Base-by-base conservation (phyloP, 2,888 invertebrate genomes). In the Archips xylosteana region DNA sequence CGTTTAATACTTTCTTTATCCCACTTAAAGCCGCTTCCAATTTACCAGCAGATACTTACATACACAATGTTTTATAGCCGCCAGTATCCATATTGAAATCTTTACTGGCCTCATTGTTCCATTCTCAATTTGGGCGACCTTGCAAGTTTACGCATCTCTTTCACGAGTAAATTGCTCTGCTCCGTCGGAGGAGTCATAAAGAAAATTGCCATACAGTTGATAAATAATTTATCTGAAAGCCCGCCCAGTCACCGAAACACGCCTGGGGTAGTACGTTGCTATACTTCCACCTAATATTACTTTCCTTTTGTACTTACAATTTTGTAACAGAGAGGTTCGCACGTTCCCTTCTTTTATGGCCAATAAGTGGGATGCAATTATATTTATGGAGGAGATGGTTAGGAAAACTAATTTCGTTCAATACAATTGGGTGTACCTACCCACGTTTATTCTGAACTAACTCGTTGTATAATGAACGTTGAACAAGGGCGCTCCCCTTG, bases 121-220 rank as follows among this genome's bases (percentile, higher is more conserved):
- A 89, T 90, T 89, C 89, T 88, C 92, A 91, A 92, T 92, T 92
- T 89, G 85, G 86, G 85, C 89, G 91, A 92, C 90, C 90, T 92
- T 91, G 92, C 92, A 92, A 93, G 92, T 93, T 92, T 92, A 94
- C 93, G 94, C 93, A 93, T 94, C 92, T 92, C 92, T 91, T 92
- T 92, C 93, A 87, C 86, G 88, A 92, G 90, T 88, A 94, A 94
- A 94, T 94, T 94, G 93, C 94, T 92, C 89, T 88, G 91, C 91
- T 91, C 89, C 93, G 93, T 91, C 92, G 92, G 93, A 93, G 93
- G 94, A 94, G 93, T 94, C 94, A 92, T 94, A 94, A 94, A 94
- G 94, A 94, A 94, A 94, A 94, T 94, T 94, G 94, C 94, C 92
- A 93, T 94, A 94, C 94, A 93, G 93, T 94, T 94, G 94, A 94